phyloP scores from a whole-genome alignment of 2,113 vertebrate genomes.

The Burhinus bistriatus region DNA sequence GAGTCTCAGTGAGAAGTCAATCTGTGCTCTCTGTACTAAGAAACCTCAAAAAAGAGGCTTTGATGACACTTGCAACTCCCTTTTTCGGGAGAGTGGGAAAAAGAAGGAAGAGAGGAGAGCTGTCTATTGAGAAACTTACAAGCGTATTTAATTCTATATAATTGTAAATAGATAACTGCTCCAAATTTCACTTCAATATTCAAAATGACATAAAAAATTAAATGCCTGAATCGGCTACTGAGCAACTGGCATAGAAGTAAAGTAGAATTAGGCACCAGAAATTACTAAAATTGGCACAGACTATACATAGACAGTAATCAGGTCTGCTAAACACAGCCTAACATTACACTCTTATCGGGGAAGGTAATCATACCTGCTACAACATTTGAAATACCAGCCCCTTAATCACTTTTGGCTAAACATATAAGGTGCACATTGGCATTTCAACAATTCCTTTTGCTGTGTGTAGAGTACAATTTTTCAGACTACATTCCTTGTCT shows the following conservation, averaged over 20 bases:
- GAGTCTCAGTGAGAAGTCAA: not conserved
- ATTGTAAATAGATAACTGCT: not conserved
- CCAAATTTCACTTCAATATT: not conserved
- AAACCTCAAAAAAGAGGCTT: not conserved
- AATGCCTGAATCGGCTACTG: not conserved
- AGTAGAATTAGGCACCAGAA: not conserved
- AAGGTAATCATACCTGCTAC: not conserved
- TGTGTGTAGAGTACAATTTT: not conserved
- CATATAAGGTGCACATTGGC: not conserved
- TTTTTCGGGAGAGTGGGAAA: not conserved
- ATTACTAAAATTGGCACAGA: constrained; percentile 2
- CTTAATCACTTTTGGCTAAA: constrained; percentile 19
- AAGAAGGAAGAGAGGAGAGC: not conserved
- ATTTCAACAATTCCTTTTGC: not conserved
- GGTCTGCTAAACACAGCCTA: not conserved
- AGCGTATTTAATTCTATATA: not conserved
- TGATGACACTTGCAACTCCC: not conserved
- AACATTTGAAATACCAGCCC: not conserved
- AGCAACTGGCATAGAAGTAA: not conserved
- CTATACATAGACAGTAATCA: not conserved
- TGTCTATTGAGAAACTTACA: not conserved
- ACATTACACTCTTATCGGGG: not conserved
- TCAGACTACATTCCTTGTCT: not conserved
- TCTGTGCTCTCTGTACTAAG: not conserved
- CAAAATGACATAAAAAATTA: not conserved